Conservation (phyloP, 2,888 invertebrate species). For the Thysanoteuthis rhombus region DNA sequence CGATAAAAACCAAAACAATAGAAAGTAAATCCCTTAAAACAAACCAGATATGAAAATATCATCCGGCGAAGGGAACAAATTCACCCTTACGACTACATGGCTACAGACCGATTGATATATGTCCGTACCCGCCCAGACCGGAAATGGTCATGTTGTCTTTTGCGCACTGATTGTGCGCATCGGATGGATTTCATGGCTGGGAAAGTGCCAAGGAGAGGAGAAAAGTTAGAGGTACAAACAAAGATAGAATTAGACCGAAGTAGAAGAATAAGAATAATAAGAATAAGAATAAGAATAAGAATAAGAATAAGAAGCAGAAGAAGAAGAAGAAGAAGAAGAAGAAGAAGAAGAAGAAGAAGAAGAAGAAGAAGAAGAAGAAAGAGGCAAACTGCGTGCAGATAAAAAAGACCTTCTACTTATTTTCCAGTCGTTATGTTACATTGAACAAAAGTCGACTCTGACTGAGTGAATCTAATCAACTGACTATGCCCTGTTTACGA, state of each 20-base stretch:
- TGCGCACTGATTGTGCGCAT: constrained; percentile 12
- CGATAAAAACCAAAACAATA: neutral
- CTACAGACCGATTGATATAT: neutral
- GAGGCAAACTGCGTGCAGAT: neutral
- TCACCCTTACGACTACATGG: neutral
- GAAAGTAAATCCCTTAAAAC: neutral
- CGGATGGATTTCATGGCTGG: constrained; percentile 12
- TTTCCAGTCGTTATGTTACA: neutral
- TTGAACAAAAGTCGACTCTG: neutral
- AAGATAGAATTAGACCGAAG: neutral
- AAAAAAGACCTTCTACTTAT: neutral
- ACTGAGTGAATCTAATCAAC: neutral
- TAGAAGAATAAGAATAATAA: no score
- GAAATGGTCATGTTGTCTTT: neutral
- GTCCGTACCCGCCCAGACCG: neutral
- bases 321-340: no score
- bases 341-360: no score
- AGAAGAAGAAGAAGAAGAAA: neutral
- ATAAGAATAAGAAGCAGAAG: no score
- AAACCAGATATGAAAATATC: neutral
- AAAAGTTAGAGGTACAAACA: neutral
- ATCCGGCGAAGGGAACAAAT: neutral
- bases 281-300: no score
- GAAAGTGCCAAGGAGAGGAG: neutral
- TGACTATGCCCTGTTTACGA: neutral